phyloP scores from a whole-genome alignment of 1,140 invertebrate species.

The Daktulosphaira vitifoliae region DNA sequence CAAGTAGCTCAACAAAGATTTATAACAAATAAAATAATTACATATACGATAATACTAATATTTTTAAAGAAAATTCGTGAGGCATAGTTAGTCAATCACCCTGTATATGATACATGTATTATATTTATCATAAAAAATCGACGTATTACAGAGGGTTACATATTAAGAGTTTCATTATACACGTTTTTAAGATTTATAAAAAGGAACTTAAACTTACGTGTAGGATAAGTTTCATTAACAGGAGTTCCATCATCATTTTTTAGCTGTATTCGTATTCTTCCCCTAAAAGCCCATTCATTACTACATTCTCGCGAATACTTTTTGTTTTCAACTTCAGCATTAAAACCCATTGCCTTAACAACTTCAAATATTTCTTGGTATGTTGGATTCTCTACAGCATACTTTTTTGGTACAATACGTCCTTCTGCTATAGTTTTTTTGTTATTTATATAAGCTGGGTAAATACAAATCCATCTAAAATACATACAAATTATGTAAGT shows the following conservation, averaged over 20 bases:
- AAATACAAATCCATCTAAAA: conserved; percentile 89
- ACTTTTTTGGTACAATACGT: conserved; percentile 68
- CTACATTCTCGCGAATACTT: conserved; percentile 77
- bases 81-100: no score
- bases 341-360: conserved; percentile 66
- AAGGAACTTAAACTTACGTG: conserved; percentile 47
- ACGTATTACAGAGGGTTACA: no score
- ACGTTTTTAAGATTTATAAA: no score
- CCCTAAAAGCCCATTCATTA: conserved; percentile 68
- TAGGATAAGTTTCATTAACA: conserved; percentile 62
- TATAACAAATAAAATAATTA: no score
- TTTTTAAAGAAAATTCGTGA: no score
- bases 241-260: conserved; percentile 84
- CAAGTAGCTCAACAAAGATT: no score
- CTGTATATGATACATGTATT: no score
- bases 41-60: no score
- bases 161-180: no score
- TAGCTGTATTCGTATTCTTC: conserved; percentile 83
- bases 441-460: conserved; percentile 91
- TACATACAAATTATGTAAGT: conserved; percentile 34
- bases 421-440: conserved; percentile 85
- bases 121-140: no score
- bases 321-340: conserved; percentile 89
- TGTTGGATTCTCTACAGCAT: conserved; percentile 89
- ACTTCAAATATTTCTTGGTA: conserved; percentile 90